Evolutionary conservation across 2,888 invertebrate species (phyloP), one percentile per base, ranked within the genome.

Genomic region (Brachypalpus laphriformis): DNA sequence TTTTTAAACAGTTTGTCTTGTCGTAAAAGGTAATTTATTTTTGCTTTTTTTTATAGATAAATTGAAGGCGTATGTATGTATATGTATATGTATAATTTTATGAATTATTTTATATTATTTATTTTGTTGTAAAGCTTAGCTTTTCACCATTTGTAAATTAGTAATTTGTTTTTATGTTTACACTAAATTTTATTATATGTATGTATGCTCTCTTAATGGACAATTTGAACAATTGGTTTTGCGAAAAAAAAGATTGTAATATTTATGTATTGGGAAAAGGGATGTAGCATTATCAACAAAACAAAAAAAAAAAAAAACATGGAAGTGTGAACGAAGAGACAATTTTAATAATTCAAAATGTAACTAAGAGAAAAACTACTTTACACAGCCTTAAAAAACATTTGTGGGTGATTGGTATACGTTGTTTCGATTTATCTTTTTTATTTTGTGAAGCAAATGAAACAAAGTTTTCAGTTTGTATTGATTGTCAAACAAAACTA

Each of bases 61-160:
- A 86, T 63, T 87, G 87, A 89, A 87, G 87, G 87, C 87, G 87
- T 87, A 88, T 74, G 82, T 75, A 54, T 78, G 31, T 74, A 42
- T 87, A 56, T 78, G 74, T 76, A 22, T 76, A 72, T 76, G 47
- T 65, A 71, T 88, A 76, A 57, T 65, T 80, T 71, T 61, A 59
- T 87, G 65, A 86, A 77, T 70, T 66, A 59, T 71, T 65, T 31
- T 61, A 22, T 81, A 18, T 16, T 65, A 20, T 37, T n/a, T 61
- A 7, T 66, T 49, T 31, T 16, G 71, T 66, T 71, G 14, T 61
- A 76, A 72, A 86, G 81, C 71, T 86, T 68, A 63, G 81, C 81
- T 86, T 72, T 82, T 66, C 28, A 25, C 31, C 37, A 61, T 57
- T 66, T 66, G 31, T 77, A 54, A 61, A 59, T 37, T 51, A 59